Evolutionary conservation across 2,113 vertebrate species (phyloP).

Genomic region (Grantiella picta): DNA sequence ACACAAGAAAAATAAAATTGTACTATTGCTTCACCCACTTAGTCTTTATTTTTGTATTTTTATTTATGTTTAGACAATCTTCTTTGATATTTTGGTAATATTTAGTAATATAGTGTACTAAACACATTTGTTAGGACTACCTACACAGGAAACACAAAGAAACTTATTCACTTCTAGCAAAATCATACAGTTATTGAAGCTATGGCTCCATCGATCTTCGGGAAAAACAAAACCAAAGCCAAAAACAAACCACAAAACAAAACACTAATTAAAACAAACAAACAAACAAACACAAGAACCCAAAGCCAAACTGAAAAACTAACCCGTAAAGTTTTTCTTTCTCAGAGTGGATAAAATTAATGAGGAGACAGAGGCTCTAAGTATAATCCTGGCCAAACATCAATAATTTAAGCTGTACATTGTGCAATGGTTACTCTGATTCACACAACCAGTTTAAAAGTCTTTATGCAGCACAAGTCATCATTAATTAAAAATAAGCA

Average conservation of each 20-base stretch:
- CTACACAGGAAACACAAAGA: not conserved
- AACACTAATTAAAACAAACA: not conserved
- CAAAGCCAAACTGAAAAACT: not conserved
- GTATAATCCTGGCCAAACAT: not conserved
- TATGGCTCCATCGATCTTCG: not conserved
- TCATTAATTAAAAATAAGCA: slow-evolving; percentile 21
- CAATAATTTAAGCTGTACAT: not conserved
- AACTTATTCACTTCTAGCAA: not conserved
- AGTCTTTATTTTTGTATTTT: not conserved
- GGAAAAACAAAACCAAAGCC: not conserved
- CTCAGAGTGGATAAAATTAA: not conserved
- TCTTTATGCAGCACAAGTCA: not conserved
- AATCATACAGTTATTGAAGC: not conserved
- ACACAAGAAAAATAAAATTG: not conserved
- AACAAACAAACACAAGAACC: not conserved
- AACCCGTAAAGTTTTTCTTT: not conserved
- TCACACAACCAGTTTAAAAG: not conserved
- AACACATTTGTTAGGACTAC: not conserved
- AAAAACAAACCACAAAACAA: not conserved
- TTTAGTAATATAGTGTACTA: not conserved
- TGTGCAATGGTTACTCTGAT: not conserved
- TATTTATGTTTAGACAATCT: not conserved
- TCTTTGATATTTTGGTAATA: not conserved
- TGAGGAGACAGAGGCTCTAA: not conserved
- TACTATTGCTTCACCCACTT: not conserved